Percentiles rank a stretch among this genome's conserved stretches.
Evolutionary conservation across 1,140 invertebrate genomes (phyloP).

Genomic region (Nephila pilipes): DNA sequence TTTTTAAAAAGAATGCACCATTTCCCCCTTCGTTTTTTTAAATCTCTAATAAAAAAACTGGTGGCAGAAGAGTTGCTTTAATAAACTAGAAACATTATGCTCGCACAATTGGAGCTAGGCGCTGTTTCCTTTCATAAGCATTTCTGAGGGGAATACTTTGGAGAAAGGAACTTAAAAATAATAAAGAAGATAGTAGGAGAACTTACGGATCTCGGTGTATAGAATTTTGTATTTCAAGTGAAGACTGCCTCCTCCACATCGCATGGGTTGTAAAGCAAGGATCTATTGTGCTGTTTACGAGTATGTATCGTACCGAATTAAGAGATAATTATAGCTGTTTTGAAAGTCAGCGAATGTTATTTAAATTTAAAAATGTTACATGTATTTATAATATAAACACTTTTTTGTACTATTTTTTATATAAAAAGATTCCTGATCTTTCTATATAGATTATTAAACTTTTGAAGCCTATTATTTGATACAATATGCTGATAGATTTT

Average conservation of each 20-base stretch:
- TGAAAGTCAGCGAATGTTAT: neutral
- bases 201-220: neutral
- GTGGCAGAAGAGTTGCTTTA: neutral
- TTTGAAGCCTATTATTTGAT: too few relatives aligned
- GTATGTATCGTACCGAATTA: neutral
- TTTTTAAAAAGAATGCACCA: slow-evolving; percentile 17
- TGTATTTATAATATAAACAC: too few relatives aligned
- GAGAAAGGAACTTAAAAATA: neutral
- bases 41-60: slow-evolving; percentile 11
- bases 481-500: too few relatives aligned
- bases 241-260: neutral
- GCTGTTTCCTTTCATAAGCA: neutral
- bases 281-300: neutral
- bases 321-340: neutral
- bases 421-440: too few relatives aligned
- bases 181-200: neutral
- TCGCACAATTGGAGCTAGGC: neutral
- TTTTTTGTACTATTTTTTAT: too few relatives aligned
- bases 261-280: neutral
- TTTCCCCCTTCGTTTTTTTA: slow-evolving; percentile 6
- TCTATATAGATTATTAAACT: too few relatives aligned
- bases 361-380: neutral
- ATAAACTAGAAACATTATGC: slow-evolving; percentile 47
- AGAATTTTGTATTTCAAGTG: slow-evolving; percentile 38
- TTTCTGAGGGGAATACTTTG: slow-evolving; percentile 7